Percentiles rank a stretch among this genome's conserved stretches.
phyloP scores from a whole-genome alignment of 2,113 vertebrate genomes.

The Tursiops truncatus region DNA sequence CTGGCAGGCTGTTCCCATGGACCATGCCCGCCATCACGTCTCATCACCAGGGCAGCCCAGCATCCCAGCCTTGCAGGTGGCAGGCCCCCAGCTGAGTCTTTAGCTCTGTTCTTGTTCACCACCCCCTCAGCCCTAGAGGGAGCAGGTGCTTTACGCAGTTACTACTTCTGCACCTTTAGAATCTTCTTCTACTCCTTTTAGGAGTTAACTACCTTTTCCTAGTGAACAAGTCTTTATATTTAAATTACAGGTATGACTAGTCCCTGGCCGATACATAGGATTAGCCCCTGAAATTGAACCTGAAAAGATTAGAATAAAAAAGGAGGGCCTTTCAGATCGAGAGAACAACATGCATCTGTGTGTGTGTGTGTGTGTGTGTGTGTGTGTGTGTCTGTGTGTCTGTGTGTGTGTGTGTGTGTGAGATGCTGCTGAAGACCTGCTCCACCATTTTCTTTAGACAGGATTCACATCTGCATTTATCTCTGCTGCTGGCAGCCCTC shows the following conservation, averaged over 20 bases:
- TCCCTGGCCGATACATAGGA: not conserved
- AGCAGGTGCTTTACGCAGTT: not conserved
- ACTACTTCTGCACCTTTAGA: not conserved
- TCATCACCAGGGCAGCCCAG: not conserved
- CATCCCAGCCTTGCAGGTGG: not conserved
- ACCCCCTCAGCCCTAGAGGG: not conserved
- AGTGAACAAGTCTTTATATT: not conserved
- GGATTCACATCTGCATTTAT: not conserved
- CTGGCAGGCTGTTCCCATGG: not conserved
- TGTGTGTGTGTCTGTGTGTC: not conserved
- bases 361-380: not conserved
- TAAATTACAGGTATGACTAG: not conserved
- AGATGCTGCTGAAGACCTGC: not conserved
- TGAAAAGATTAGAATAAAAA: slow-evolving; percentile 8
- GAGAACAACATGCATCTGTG: not conserved
- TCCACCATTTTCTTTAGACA: not conserved
- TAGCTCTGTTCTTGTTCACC: not conserved
- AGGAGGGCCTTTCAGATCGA: not conserved
- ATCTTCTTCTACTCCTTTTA: slow-evolving; percentile 7
- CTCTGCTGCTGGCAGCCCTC: not conserved
- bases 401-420: not conserved
- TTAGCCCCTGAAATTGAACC: not conserved
- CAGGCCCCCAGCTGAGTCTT: not conserved
- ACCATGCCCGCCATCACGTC: not conserved
- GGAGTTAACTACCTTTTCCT: not conserved